Evolutionary conservation across 1,140 invertebrate species (phyloP).

Genomic region (Brachionus rotundiformis): DNA sequence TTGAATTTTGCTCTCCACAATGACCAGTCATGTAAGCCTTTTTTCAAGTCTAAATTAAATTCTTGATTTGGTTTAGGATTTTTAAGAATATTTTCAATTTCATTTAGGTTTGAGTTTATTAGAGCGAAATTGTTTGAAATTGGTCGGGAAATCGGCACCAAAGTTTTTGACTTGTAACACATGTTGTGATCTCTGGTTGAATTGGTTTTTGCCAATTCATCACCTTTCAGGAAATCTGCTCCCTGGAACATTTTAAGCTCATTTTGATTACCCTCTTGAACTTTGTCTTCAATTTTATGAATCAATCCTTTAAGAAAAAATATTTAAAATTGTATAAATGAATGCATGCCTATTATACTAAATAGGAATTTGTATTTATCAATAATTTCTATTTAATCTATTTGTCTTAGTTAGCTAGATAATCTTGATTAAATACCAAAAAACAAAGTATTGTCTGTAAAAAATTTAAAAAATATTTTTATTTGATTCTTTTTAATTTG

Average conservation of each 20-base stretch:
- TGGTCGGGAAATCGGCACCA: conserved; percentile 6
- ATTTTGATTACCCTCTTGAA: neutral
- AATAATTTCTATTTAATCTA: neutral
- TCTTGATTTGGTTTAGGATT: neutral
- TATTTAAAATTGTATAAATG: neutral
- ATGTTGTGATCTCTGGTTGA: neutral
- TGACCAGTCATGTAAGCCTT: conserved; percentile 44
- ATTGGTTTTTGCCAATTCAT: neutral
- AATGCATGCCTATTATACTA: no score
- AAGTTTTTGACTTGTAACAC: neutral
- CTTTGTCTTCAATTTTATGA: conserved; percentile 18
- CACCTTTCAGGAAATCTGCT: neutral
- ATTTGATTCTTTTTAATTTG: no score
- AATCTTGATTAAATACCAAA: neutral
- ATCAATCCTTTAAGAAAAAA: conserved; percentile 15
- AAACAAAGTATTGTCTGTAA: neutral
- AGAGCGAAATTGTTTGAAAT: conserved; percentile 40
- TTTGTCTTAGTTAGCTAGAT: neutral
- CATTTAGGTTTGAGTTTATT: conserved; percentile 24
- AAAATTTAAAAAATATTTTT: neutral
- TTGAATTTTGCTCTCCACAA: conserved; percentile 42
- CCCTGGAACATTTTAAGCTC: neutral
- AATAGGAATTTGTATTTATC: conserved; percentile 1
- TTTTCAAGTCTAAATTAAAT: conserved; percentile 17
- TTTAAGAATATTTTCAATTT: conserved; percentile 35